phyloP scores from a whole-genome alignment of 1,140 invertebrate genomes.

The Zeugodacus cucurbitae region DNA sequence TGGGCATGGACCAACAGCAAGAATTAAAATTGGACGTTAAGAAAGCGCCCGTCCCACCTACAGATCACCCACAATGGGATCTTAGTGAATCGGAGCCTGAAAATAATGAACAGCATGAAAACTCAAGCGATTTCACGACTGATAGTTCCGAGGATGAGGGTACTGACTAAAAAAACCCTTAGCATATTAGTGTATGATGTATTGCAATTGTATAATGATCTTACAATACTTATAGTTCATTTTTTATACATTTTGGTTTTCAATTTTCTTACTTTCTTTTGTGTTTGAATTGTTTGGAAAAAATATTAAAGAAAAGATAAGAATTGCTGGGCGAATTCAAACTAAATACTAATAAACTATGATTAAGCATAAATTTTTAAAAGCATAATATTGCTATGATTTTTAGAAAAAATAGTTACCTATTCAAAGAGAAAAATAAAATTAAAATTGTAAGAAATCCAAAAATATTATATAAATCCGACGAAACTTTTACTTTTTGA shows the following conservation, averaged over 20 bases:
- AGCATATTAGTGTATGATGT: not conserved
- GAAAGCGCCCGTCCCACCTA: conserved; percentile 89
- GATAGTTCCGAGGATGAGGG: conserved; percentile 71
- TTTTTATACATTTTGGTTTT: not conserved
- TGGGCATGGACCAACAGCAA: conserved; percentile 90
- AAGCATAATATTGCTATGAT: not conserved
- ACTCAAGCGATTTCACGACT: conserved; percentile 73
- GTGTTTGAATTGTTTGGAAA: not conserved
- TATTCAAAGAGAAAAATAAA: not conserved
- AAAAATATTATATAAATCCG: not conserved
- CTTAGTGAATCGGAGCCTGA: conserved; percentile 94
- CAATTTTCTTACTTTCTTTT: not conserved
- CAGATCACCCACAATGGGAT: conserved; percentile 96
- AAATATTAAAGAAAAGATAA: not conserved
- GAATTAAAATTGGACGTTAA: conserved; percentile 97
- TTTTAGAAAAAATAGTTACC: conserved; percentile 28
- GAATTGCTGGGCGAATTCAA: not conserved
- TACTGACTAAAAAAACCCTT: conserved; percentile 52
- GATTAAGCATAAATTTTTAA: conserved; percentile 17
- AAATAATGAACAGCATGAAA: conserved; percentile 71
- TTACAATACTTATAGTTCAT: conserved; percentile 31
- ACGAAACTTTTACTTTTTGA: not conserved
- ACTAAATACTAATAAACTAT: not conserved
- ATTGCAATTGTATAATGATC: conserved; percentile 21
- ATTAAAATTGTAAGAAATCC: not conserved